A percentile compares a stretch with the other conserved stretches of the same genome.
These are phyloP conservation scores for Malurus elegans DNA, from an alignment of 2,113 vertebrate species.

Conservation along the genomic window DNA sequence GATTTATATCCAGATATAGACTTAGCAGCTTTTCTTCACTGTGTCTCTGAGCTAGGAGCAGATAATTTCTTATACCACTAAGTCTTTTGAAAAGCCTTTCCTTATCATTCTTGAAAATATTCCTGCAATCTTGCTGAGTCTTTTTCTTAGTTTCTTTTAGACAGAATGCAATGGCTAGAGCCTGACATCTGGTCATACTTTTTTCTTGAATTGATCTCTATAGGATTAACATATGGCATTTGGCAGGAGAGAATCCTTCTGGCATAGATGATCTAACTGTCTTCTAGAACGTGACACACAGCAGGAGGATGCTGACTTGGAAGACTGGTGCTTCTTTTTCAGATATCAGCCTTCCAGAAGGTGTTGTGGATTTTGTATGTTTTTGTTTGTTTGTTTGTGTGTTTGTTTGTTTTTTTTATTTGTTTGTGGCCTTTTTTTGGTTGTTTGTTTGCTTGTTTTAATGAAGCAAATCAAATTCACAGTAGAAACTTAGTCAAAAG, in stretches of 20 bases:
- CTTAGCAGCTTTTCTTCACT: neutral
- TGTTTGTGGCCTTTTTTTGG: too few species aligned
- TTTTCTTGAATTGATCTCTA: neutral
- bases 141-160: neutral
- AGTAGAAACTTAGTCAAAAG: neutral
- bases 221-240: neutral
- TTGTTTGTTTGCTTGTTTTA: neutral
- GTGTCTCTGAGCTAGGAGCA: neutral
- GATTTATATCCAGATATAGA: neutral
- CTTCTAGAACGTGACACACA: neutral
- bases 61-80: neutral
- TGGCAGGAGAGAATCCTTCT: neutral
- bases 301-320: neutral
- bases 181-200: neutral
- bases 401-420: too few species aligned
- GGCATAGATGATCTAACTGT: neutral
- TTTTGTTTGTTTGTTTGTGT: too few species aligned
- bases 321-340: neutral
- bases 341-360: neutral
- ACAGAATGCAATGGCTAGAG: neutral
- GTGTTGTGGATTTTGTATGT: too few species aligned
- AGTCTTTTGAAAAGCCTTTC: neutral
- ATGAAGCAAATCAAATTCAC: neutral
- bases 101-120: neutral
- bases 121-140: neutral